Evolutionary conservation across 2,888 invertebrate genomes (phyloP).

Genomic region (Cerceris ruficornis): DNA sequence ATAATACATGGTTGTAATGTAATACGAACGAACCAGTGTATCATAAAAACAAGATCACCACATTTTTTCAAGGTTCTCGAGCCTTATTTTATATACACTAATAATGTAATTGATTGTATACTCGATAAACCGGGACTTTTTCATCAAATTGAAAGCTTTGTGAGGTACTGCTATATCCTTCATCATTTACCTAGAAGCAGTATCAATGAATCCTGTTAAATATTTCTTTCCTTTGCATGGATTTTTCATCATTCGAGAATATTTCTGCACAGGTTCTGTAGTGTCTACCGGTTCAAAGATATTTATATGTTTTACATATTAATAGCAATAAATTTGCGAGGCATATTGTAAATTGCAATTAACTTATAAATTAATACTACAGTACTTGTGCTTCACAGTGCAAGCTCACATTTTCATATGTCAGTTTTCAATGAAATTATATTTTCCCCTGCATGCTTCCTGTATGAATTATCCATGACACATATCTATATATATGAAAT

Average conservation of each 20-base stretch:
- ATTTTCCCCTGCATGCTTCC: no score
- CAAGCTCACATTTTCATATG: no score
- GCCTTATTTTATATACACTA: slow-evolving; percentile 83
- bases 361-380: no score
- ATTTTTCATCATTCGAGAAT: slow-evolving; percentile 26
- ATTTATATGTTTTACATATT: no score
- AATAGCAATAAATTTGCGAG: no score
- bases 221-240: slow-evolving; percentile 32
- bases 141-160: slow-evolving; percentile 78
- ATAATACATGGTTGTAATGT: slow-evolving; percentile 84
- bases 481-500: no score
- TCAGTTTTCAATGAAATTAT: no score
- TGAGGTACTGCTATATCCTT: slow-evolving; percentile 76
- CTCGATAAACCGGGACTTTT: slow-evolving; percentile 84
- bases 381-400: no score
- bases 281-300: no score
- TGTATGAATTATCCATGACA: no score
- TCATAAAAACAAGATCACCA: slow-evolving; percentile 84
- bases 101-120: slow-evolving; percentile 82
- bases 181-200: slow-evolving; percentile 41
- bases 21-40: slow-evolving; percentile 85
- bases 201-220: slow-evolving; percentile 17
- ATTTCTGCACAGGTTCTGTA: slow-evolving; percentile 12
- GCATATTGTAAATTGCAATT: no score
- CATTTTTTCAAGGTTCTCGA: slow-evolving; percentile 84